phyloP scores from a whole-genome alignment of 2,888 invertebrate species.

The Empis stercorea region DNA sequence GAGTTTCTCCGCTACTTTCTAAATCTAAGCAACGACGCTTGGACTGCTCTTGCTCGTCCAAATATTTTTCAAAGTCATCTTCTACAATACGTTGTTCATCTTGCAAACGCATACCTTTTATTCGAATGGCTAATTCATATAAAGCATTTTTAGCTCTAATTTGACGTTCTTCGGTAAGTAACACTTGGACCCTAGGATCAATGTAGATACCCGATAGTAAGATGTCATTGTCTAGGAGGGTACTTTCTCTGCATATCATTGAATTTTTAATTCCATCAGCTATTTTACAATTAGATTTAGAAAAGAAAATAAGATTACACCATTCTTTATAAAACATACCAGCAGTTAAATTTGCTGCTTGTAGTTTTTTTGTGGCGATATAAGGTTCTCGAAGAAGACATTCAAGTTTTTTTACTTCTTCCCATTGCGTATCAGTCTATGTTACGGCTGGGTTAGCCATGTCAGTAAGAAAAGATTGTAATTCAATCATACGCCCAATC shows the following conservation, averaged over 20 bases:
- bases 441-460: slow-evolving; percentile 2
- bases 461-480: not conserved
- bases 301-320: not conserved
- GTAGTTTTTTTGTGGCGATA: not conserved
- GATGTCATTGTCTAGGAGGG: not conserved
- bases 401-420: not conserved
- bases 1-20: not conserved
- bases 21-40: not conserved
- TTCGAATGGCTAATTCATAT: not conserved
- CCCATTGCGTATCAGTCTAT: not conserved
- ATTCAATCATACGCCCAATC: not conserved
- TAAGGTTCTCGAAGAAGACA: not conserved
- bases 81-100: not conserved
- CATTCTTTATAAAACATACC: not conserved
- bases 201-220: not conserved
- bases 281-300: not conserved
- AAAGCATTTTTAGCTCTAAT: not conserved
- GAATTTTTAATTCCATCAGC: not conserved
- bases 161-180: not conserved
- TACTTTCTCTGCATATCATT: not conserved
- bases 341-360: not conserved
- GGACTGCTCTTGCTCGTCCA: not conserved
- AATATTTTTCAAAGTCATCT: not conserved
- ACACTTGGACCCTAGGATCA: not conserved
- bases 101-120: not conserved